These are phyloP conservation scores for Scaptomyza cyrtandrae DNA, from an alignment of 2,888 invertebrate genomes.

Conservation along the genomic window DNA sequence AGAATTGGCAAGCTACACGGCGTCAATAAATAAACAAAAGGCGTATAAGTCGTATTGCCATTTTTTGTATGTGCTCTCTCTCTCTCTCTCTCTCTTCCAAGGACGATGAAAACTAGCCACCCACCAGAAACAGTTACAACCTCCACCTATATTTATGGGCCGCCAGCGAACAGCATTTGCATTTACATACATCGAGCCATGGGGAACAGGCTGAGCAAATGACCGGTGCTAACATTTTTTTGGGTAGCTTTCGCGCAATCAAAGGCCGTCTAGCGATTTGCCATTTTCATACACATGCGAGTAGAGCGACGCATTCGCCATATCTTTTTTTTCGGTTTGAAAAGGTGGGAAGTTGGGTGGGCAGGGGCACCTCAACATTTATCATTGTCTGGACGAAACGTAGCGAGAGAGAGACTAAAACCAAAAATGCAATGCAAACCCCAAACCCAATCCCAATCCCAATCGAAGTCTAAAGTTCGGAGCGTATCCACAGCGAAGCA, in stretches of 20 bases:
- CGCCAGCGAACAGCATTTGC: conserved; percentile 56
- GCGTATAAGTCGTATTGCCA: conserved; percentile 59
- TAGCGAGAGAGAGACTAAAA: conserved; percentile 45
- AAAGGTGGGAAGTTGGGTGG: not conserved
- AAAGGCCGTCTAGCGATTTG: conserved; percentile 79
- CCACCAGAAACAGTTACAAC: conserved; percentile 35
- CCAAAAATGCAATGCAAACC: conserved; percentile 34
- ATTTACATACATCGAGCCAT: conserved; percentile 54
- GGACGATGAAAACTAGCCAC: conserved; percentile 66
- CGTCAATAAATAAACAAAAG: conserved; percentile 78
- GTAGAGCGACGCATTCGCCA: conserved; percentile 63
- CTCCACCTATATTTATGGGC: conserved; percentile 66
- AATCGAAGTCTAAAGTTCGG: conserved; percentile 14
- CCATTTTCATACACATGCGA: conserved; percentile 77
- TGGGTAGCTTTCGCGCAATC: conserved; percentile 61
- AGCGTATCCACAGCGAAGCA: conserved; percentile 56
- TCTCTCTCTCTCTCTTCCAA: conserved; percentile 68
- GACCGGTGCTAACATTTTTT: conserved; percentile 56
- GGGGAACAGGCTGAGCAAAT: conserved; percentile 70
- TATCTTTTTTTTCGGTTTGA: conserved; percentile 28
- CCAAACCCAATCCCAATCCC: conserved; percentile 14
- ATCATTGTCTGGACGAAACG: conserved; percentile 73
- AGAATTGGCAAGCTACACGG: conserved; percentile 71
- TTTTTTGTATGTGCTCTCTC: conserved; percentile 39
- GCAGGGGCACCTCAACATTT: conserved; percentile 53